These are phyloP conservation scores for Dendrolimus houi DNA, from an alignment of 2,888 invertebrate genomes.

Conservation along the genomic window DNA sequence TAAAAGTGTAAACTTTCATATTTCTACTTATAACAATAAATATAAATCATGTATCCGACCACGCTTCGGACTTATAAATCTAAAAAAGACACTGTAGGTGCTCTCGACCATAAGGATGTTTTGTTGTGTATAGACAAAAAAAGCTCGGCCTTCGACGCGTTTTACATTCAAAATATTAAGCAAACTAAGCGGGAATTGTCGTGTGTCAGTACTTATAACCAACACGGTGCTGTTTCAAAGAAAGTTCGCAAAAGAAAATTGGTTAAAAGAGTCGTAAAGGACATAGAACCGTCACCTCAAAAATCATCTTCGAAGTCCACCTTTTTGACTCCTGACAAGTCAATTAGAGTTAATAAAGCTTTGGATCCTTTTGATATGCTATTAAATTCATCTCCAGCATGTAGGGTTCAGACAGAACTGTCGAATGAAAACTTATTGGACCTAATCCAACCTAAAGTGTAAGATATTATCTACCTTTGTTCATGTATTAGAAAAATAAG, in stretches of 20 bases:
- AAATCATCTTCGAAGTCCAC: constrained; percentile 32
- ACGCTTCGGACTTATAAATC: constrained; percentile 50
- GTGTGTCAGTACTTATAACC: constrained; percentile 35
- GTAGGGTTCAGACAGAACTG: constrained; percentile 8
- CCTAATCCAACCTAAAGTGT: no score
- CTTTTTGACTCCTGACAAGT: constrained; percentile 61
- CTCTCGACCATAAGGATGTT: constrained; percentile 46
- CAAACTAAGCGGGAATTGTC: constrained; percentile 60
- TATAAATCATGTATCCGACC: not conserved
- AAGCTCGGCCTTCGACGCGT: constrained; percentile 56
- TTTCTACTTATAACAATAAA: no score
- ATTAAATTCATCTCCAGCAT: constrained; percentile 37
- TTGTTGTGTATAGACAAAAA: constrained; percentile 46
- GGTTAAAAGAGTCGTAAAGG: constrained; percentile 53
- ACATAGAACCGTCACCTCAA: constrained; percentile 23
- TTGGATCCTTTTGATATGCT: constrained; percentile 58
- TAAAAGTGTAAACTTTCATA: no score
- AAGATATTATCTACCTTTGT: no score
- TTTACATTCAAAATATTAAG: constrained; percentile 64
- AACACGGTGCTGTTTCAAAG: constrained; percentile 30
- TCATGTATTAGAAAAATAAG: no score
- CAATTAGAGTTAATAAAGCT: constrained; percentile 54
- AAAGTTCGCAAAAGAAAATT: constrained; percentile 60
- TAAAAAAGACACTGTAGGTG: constrained; percentile 45
- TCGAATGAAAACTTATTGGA: not conserved